Conservation (phyloP, 2,797 vertebrate species). For the Hylomyscus alleni region DNA sequence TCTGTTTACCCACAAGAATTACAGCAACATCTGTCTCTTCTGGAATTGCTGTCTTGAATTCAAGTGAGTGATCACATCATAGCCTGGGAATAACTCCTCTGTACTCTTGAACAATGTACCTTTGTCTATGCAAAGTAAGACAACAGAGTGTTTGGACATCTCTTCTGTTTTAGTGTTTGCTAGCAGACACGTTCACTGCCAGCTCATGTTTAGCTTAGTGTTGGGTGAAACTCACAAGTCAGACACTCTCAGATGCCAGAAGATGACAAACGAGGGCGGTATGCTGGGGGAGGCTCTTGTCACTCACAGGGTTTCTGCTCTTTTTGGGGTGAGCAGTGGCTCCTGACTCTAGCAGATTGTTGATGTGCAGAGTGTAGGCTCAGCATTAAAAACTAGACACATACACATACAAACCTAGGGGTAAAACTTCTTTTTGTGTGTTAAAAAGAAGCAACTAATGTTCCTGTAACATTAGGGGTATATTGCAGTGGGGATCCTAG, state of each 20-base stretch:
- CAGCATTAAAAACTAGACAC: neutral
- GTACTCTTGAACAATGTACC: neutral
- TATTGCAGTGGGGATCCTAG: neutral
- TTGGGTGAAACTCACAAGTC: constrained; percentile 11
- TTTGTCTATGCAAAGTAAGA: constrained; percentile 17
- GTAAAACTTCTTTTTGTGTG: constrained; percentile 14
- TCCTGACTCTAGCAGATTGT: neutral
- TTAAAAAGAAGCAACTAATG: neutral
- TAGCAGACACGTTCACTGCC: neutral
- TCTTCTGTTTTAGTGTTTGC: constrained; percentile 1
- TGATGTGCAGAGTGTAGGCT: neutral
- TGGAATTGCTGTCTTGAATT: constrained; percentile 1
- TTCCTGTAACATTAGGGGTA: neutral
- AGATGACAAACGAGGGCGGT: neutral
- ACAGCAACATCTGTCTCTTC: neutral
- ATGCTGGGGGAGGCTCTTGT: neutral
- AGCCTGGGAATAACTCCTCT: neutral
- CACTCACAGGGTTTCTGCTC: neutral
- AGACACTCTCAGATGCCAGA: constrained; percentile 1
- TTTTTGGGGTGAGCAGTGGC: neutral
- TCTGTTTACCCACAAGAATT: neutral
- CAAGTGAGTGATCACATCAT: neutral
- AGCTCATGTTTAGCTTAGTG: constrained; percentile 32
- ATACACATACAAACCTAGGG: neutral
- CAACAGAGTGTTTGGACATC: neutral